A percentile compares a stretch with the other conserved stretches of the same genome.
Conservation (phyloP, 2,797 vertebrate genomes). For the Acanthornis magna region DNA sequence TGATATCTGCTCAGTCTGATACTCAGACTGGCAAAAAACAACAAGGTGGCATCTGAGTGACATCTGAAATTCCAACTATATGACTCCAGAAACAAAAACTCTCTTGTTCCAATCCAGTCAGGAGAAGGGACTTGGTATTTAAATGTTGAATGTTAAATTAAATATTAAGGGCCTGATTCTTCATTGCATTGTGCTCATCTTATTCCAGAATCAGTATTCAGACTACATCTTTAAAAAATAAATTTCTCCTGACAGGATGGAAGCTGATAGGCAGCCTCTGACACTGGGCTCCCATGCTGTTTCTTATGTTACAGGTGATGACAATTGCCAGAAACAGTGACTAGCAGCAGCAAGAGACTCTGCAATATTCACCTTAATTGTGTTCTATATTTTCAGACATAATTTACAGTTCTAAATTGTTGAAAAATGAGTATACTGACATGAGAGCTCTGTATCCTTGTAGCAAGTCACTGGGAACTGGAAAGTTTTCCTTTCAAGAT, state of each 20-base stretch:
- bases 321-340: conserved; percentile 17
- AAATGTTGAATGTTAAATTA: background rate
- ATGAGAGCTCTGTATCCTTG: background rate
- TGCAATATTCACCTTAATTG: conserved; percentile 27
- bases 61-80: background rate
- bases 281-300: background rate
- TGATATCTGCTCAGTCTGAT: background rate
- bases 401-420: background rate
- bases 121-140: background rate
- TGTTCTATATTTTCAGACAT: background rate
- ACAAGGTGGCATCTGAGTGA: background rate
- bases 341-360: conserved; percentile 24
- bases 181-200: background rate
- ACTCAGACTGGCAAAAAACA: background rate
- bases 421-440: background rate
- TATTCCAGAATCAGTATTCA: background rate
- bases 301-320: conserved; percentile 28
- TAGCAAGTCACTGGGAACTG: conserved; percentile 1
- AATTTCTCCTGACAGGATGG: conserved; percentile 2
- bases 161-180: background rate
- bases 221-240: conserved; percentile 20
- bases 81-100: background rate
- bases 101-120: background rate
- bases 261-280: conserved; percentile 7
- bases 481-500: conserved; percentile 39